Conservation (phyloP, 2,888 invertebrate genomes). For the Rhagonycha lutea region DNA sequence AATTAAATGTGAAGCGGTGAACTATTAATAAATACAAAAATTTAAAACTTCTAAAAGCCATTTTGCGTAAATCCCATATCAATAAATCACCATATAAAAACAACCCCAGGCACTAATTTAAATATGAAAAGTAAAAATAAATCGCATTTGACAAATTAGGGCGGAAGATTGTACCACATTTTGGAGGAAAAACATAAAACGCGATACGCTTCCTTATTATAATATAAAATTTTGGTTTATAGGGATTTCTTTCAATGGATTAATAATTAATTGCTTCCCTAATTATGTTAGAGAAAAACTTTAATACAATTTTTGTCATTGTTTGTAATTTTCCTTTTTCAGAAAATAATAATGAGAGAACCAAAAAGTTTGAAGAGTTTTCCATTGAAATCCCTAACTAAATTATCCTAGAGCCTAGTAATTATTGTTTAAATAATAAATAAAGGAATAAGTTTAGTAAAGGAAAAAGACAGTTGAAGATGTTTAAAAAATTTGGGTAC, state of each 20-base stretch:
- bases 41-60: constrained; percentile 18
- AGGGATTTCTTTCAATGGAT: too few species aligned
- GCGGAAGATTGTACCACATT: constrained; percentile 23
- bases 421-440: background rate
- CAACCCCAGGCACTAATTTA: constrained; percentile 23
- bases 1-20: background rate
- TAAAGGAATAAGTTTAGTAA: too few species aligned
- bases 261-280: too few species aligned
- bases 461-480: background rate
- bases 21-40: background rate
- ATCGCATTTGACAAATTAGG: constrained; percentile 27
- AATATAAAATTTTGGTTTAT: background rate
- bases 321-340: too few species aligned
- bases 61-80: constrained; percentile 26
- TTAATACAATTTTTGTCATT: too few species aligned
- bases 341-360: too few species aligned
- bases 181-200: background rate
- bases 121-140: constrained; percentile 26
- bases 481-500: background rate
- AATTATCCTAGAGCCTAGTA: too few species aligned
- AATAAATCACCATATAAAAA: constrained; percentile 27
- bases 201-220: background rate
- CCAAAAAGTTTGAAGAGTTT: too few species aligned
- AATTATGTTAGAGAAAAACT: too few species aligned
- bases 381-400: too few species aligned